These are phyloP conservation scores for Coenobita brevimanus DNA, from an alignment of 1,140 invertebrate genomes.

Conservation along the genomic window DNA sequence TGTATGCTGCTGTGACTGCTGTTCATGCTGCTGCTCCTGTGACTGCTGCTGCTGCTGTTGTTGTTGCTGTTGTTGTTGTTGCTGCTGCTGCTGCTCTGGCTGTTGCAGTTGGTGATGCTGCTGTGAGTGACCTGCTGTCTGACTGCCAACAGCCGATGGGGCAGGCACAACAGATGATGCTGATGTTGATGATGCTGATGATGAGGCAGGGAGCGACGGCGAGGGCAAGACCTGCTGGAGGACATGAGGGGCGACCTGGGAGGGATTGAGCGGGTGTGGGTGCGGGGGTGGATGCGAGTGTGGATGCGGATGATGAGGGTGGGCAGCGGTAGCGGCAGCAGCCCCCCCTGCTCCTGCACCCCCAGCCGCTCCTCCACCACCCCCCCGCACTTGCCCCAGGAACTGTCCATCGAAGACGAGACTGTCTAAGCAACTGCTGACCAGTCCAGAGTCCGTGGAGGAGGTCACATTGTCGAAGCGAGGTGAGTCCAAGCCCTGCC, in stretches of 20 bases:
- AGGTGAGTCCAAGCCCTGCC: constrained; percentile 65
- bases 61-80: constrained; percentile 29
- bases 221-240: constrained; percentile 54
- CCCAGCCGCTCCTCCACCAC: background rate
- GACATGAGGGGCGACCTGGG: constrained; percentile 53
- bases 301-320: background rate
- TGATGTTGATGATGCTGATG: constrained; percentile 8
- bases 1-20: constrained; percentile 27
- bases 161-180: background rate
- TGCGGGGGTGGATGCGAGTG: too few species aligned
- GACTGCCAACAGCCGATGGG: constrained; percentile 16
- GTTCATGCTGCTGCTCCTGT: constrained; percentile 20
- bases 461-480: constrained; percentile 66
- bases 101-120: constrained; percentile 43
- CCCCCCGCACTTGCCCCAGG: constrained; percentile 56
- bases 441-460: constrained; percentile 59
- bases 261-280: constrained; percentile 43
- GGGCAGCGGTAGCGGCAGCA: background rate
- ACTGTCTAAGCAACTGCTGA: constrained; percentile 62
- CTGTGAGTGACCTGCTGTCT: constrained; percentile 29
- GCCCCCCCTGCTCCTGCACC: too few species aligned
- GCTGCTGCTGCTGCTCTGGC: constrained; percentile 38
- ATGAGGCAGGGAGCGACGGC: constrained; percentile 22
- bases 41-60: constrained; percentile 4
- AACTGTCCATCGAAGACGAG: constrained; percentile 60